A percentile compares a stretch with the other conserved stretches of the same genome.
These are phyloP conservation scores for Abramis brama DNA, from an alignment of 2,113 vertebrate genomes.

Conservation along the genomic window DNA sequence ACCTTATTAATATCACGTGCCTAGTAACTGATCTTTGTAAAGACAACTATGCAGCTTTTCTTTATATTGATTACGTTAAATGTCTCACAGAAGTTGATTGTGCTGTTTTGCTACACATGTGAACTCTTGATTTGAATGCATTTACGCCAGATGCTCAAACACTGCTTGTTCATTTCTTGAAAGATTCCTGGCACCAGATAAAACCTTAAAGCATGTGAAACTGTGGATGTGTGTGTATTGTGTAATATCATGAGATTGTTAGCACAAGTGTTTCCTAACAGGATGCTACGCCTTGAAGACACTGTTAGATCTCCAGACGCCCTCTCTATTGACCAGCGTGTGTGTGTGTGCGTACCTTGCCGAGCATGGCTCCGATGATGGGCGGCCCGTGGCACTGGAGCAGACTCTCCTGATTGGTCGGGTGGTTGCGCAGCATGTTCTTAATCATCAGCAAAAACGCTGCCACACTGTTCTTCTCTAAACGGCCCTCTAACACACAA, in stretches of 20 bases:
- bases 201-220: constrained; percentile 4
- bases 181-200: constrained; percentile 15
- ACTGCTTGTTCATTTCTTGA: background rate
- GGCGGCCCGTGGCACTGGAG: constrained; percentile 89
- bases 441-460: constrained; percentile 95
- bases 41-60: background rate
- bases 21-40: background rate
- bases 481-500: constrained; percentile 78
- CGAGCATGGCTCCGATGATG: constrained; percentile 88
- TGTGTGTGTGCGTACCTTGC: constrained; percentile 78
- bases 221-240: constrained; percentile 38
- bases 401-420: constrained; percentile 92
- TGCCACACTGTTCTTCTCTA: constrained; percentile 89
- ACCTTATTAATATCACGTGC: background rate
- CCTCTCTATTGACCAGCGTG: background rate
- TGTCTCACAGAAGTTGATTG: background rate
- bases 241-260: constrained; percentile 39
- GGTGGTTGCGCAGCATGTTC: constrained; percentile 87
- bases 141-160: background rate
- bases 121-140: constrained; percentile 9
- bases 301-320: constrained; percentile 39
- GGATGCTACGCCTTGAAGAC: constrained; percentile 62
- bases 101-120: background rate
- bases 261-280: constrained; percentile 60
- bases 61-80: background rate